These are phyloP conservation scores for Agrotis puta DNA, from an alignment of 2,888 invertebrate genomes.

Conservation along the genomic window DNA sequence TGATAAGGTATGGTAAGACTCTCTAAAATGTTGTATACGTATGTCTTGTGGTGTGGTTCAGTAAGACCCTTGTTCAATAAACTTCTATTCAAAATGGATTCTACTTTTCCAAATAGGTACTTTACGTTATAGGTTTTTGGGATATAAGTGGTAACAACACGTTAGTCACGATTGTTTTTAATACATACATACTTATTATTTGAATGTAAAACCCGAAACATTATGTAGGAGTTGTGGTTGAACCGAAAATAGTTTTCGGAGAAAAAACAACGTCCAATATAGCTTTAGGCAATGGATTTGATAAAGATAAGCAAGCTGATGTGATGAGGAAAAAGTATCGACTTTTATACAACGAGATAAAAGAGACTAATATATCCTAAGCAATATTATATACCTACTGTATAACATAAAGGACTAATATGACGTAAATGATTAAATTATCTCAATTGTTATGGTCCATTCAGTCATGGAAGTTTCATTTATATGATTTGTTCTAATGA, in stretches of 20 bases:
- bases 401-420: constrained; percentile 21
- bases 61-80: neutral
- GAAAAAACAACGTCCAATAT: constrained; percentile 7
- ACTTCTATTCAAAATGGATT: constrained; percentile 19
- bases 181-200: neutral
- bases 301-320: constrained; percentile 1
- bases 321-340: constrained; percentile 11
- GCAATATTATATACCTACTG: too few species aligned
- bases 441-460: constrained; percentile 51
- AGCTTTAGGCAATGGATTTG: neutral
- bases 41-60: neutral
- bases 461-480: constrained; percentile 33
- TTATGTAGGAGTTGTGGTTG: neutral
- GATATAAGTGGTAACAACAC: neutral
- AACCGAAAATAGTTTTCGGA: neutral
- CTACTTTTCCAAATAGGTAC: neutral
- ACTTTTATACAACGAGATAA: neutral
- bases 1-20: constrained; percentile 45
- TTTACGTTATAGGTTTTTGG: neutral
- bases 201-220: neutral
- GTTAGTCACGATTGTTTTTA: neutral
- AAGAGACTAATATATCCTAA: neutral
- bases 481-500: constrained; percentile 26
- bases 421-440: constrained; percentile 37
- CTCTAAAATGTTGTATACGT: constrained; percentile 15